A percentile compares a stretch with the other conserved stretches of the same genome.
Conservation (phyloP, 2,797 vertebrate genomes). For the Pangasius krempfi region DNA sequence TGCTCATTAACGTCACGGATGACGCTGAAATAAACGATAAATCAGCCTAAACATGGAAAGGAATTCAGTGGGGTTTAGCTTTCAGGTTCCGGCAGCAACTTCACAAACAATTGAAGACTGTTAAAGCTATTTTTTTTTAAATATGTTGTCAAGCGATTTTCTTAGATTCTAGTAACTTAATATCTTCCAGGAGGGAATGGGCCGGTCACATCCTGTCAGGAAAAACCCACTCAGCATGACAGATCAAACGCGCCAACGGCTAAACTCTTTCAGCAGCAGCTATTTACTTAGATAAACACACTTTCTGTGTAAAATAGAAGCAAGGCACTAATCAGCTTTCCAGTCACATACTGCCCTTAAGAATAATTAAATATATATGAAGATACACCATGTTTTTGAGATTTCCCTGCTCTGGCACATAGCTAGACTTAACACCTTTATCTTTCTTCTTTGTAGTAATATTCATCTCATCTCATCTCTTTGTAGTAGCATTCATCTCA, state of each 20-base stretch:
- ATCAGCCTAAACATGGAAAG: background rate
- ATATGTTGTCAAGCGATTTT: background rate
- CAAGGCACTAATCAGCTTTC: background rate
- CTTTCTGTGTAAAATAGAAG: background rate
- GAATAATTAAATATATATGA: background rate
- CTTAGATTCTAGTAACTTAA: background rate
- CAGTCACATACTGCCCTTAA: too few relatives aligned
- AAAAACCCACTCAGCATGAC: slow-evolving; percentile 15
- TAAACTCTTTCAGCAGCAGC: background rate
- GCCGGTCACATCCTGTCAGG: slow-evolving; percentile 15
- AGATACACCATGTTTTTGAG: background rate
- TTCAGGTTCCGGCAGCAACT: background rate
- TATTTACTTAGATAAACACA: background rate
- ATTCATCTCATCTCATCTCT: too few relatives aligned
- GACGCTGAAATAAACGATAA: background rate
- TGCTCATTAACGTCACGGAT: background rate
- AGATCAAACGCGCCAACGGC: background rate
- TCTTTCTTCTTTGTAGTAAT: background rate
- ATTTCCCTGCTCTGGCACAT: background rate
- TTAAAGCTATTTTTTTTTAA: background rate
- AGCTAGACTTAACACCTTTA: background rate
- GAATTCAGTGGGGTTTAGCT: background rate
- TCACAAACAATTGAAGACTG: background rate
- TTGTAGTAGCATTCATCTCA: background rate
- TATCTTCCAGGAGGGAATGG: slow-evolving; percentile 5